A percentile compares a stretch with the other conserved stretches of the same genome.
Conservation (phyloP, 2,797 vertebrate genomes). For the Hyperoplus immaculatus region DNA sequence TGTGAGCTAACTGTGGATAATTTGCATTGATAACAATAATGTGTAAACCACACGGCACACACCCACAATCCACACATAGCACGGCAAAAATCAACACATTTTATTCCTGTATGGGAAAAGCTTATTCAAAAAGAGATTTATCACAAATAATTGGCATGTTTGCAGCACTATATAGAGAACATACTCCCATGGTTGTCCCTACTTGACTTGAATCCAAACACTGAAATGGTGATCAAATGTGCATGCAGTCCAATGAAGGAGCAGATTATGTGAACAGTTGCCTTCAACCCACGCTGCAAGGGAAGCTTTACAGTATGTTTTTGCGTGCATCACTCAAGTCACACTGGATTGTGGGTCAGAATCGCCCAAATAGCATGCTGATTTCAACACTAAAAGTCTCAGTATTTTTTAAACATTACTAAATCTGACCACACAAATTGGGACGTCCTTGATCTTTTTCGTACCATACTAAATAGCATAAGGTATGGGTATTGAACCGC, state of each 20-base stretch:
- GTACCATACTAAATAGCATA: too few species aligned
- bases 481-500: too few species aligned
- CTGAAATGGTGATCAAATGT: constrained; percentile 3
- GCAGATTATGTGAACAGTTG: constrained; percentile 5
- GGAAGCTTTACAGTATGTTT: constrained; percentile 3
- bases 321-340: constrained; percentile 13
- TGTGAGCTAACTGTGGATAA: constrained; percentile 12
- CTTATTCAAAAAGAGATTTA: neutral
- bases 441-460: too few species aligned
- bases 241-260: neutral
- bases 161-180: neutral
- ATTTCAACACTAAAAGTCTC: too few species aligned
- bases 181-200: neutral
- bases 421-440: too few species aligned
- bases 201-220: constrained; percentile 9
- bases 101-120: neutral
- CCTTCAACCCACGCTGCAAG: neutral
- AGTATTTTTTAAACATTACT: too few species aligned
- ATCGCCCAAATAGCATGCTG: too few species aligned
- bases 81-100: constrained; percentile 5
- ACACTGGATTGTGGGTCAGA: too few species aligned
- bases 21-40: constrained; percentile 16
- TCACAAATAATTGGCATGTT: neutral
- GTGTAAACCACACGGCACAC: neutral
- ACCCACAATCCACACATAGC: constrained; percentile 6